Evolutionary conservation across 2,888 invertebrate genomes (phyloP).

Genomic region (Melanophora roralis): DNA sequence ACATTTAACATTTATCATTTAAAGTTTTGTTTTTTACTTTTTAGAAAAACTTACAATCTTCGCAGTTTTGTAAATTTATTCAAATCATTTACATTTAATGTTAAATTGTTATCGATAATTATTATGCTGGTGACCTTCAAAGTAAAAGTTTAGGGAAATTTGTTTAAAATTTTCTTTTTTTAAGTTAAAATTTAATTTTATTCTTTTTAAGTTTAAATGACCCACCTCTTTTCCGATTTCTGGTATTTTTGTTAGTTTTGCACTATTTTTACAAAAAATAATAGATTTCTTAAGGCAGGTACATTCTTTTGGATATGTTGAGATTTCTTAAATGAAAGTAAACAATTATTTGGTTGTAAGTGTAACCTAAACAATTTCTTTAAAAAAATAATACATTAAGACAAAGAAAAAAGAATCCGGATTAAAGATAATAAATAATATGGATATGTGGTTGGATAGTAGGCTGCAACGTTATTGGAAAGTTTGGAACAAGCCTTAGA

Average conservation of each 20-base stretch:
- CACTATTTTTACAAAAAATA: conserved; percentile 70
- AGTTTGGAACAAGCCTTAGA: too few relatives aligned
- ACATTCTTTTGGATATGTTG: conserved; percentile 74
- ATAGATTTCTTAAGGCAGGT: conserved; percentile 68
- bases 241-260: conserved; percentile 68
- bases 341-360: background rate
- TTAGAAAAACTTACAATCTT: conserved; percentile 67
- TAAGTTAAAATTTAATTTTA: background rate
- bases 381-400: too few relatives aligned
- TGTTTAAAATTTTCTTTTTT: background rate
- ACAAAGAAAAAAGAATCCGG: too few relatives aligned
- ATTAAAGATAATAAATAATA: too few relatives aligned
- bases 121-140: conserved; percentile 71
- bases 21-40: background rate
- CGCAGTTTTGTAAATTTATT: conserved; percentile 67
- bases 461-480: too few relatives aligned
- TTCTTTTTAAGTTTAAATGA: background rate
- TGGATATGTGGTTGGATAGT: too few relatives aligned
- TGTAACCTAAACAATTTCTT: too few relatives aligned
- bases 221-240: conserved; percentile 70
- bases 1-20: too few relatives aligned
- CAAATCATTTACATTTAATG: conserved; percentile 70
- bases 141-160: background rate
- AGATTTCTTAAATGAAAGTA: conserved; percentile 68
- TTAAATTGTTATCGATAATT: conserved; percentile 72